Base-by-base conservation (phyloP, 2,113 vertebrate genomes). In the Symphodus melops region DNA sequence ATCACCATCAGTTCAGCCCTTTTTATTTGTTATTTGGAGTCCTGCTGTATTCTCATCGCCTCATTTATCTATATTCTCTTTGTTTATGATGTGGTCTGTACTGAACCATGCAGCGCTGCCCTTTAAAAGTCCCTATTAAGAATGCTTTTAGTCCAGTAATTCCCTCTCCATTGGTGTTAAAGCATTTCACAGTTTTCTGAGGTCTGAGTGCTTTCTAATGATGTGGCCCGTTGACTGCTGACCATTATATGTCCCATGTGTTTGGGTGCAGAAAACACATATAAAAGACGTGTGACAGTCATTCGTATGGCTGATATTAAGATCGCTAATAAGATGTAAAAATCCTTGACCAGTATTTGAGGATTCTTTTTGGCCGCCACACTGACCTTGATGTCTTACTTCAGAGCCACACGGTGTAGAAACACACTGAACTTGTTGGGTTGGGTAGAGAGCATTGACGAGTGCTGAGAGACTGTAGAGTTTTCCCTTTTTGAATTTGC, bases 81-180 rank as follows among this genome's bases (percentile, higher is more conserved):
- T 13, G 44, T 41, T 1, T 20, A 1, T 16, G 20, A 54, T 10
- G 9, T 2, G 20, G 11, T 44, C 20, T 28, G 2, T 75, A 19
- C 11, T 52, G 8, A 67, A 4, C 11, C 5, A 48, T 41, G 49
- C 58, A 5, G 58, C 19, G 14, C 28, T 51, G 52, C 25, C 6
- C 54, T 19, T 39, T 28, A 61, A 21, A 33, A 51, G 54, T 49
- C 67, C 63, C 5, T 23, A 19, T 21, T 28, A 44, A 52, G 17
- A 70, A 72, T 57, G 65, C 61, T 82, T 72, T 84, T 61, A 75
- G 75, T 36, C 1, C 36, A 39, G 49, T 65, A 54, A 62, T 63
- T 76, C 75, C 49, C 56, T 21, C 62, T 69, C 28, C 57, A 21
- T 53, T 63, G 21, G 25, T 25, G 28, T 79, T 66, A 74, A 65